Conservation (phyloP, 2,797 vertebrate species). For the Pitangus sulphuratus region DNA sequence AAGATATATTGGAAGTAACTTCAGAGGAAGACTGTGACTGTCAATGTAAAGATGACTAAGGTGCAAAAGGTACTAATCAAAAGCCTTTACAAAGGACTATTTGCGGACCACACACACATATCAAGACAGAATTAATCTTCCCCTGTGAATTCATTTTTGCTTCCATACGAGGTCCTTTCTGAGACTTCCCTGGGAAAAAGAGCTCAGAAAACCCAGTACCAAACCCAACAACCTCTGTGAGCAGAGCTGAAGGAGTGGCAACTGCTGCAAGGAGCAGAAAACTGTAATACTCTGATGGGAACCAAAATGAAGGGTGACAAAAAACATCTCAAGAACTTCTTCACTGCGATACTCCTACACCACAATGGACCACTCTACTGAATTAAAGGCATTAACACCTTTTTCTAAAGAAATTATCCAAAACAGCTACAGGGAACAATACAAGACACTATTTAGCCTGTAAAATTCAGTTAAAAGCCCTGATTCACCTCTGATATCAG, state of each 20-base stretch:
- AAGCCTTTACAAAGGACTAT: not conserved
- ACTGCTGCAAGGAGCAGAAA: not conserved
- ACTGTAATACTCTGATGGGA: not conserved
- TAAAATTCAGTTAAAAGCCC: not conserved
- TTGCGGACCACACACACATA: rapidly evolving
- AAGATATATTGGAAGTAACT: not conserved
- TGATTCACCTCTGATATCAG: not conserved
- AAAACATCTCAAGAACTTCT: not conserved
- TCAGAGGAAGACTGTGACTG: not conserved
- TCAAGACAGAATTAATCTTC: not conserved
- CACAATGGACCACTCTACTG: rapidly evolving
- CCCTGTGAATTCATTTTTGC: not conserved
- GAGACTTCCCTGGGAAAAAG: not conserved
- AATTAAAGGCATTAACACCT: not conserved
- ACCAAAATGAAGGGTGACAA: not conserved
- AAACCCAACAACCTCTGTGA: not conserved
- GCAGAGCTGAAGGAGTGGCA: not conserved
- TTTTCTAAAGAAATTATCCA: not conserved
- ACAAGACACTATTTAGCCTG: not conserved
- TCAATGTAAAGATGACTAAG: not conserved
- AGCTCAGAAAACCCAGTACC: not conserved
- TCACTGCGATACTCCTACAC: not conserved
- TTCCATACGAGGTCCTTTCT: not conserved
- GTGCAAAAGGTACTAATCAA: not conserved
- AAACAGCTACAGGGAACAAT: not conserved